A percentile compares a stretch with the other conserved stretches of the same genome.
These are phyloP conservation scores for Trichonephila clavipes DNA, from an alignment of 1,140 invertebrate genomes.

Conservation along the genomic window DNA sequence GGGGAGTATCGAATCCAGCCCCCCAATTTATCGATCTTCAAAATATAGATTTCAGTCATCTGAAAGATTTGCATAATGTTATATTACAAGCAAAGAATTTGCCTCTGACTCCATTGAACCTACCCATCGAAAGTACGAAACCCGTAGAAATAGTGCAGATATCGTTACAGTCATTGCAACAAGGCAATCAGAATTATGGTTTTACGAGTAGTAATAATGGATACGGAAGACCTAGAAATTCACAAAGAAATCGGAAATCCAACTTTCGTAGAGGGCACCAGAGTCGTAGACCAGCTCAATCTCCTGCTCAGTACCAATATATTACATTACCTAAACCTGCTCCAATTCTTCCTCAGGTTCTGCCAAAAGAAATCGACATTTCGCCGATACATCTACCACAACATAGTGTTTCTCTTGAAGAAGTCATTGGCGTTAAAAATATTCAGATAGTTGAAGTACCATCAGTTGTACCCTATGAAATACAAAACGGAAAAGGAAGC, in stretches of 20 bases:
- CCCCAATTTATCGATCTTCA: conserved; percentile 60
- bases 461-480: not conserved
- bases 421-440: conserved; percentile 56
- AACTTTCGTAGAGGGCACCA: conserved; percentile 16
- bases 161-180: conserved; percentile 19
- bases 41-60: conserved; percentile 25
- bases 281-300: conserved; percentile 41
- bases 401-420: conserved; percentile 15
- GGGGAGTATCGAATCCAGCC: not conserved
- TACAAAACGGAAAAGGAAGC: not conserved
- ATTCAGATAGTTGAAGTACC: conserved; percentile 70
- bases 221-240: not conserved
- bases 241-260: not conserved
- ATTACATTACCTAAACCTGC: conserved; percentile 36
- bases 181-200: conserved; percentile 31
- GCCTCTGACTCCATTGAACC: conserved; percentile 24
- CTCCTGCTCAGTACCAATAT: conserved; percentile 46
- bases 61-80: conserved; percentile 35
- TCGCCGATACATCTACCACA: conserved; percentile 45
- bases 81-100: conserved; percentile 38
- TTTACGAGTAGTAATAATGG: not conserved
- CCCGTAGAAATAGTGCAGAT: conserved; percentile 47
- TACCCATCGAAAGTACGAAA: conserved; percentile 21
- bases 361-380: conserved; percentile 55
- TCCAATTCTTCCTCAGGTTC: conserved; percentile 25